Base-by-base conservation (phyloP, 2,797 vertebrate genomes). In the Myiothlypis chrysogaster region DNA sequence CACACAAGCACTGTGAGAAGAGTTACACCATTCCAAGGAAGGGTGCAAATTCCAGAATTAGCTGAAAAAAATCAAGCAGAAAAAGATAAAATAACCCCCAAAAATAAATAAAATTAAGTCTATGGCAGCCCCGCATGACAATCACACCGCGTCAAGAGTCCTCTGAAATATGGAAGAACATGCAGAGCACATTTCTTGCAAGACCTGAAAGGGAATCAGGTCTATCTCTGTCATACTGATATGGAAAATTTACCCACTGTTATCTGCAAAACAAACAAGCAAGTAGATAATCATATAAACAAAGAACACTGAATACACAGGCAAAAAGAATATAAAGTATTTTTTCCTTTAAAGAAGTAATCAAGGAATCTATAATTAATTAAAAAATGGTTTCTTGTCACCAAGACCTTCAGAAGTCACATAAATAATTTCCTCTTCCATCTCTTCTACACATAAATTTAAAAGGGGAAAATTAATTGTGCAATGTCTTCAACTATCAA, bases 401-500 rank as follows among this genome's bases (percentile, higher is more conserved):
- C 59, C 3, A 5, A 79, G 73, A 82, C 47, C 68, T 59, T 50
- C n/a, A 47, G 53, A 83, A 94, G 63, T 46, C 55, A 83, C 10
- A 83, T 18, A 72, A 81, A 27, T 55, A 0, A 10, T 63, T 55
- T 89, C 25, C 39, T 91, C 69, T 83, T 73, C 44, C 37, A 79
- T 13, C 27, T 73, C 82, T 83, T 82, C 59, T 59, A 76, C 24
- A 77, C 8, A 57, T 28, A 76, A 88, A 91, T 84, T 91, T 63
- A 65, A 72, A 96, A 69, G 57, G n/a, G 46, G 30, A 71, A 86
- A 83, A 86, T 53, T 56, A 92, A 85, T 85, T 61, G 73, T 25
- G 30, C 25, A 24, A 34, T 49, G 91, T 73, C 71, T 93, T 79
- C 25, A 82, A 82, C 63, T 83, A 59, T 47, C 79, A 85, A 41